These are phyloP conservation scores for Holothuria leucospilota DNA, from an alignment of 53 echinoderm and acorn worm genomes.

Conservation along the genomic window DNA sequence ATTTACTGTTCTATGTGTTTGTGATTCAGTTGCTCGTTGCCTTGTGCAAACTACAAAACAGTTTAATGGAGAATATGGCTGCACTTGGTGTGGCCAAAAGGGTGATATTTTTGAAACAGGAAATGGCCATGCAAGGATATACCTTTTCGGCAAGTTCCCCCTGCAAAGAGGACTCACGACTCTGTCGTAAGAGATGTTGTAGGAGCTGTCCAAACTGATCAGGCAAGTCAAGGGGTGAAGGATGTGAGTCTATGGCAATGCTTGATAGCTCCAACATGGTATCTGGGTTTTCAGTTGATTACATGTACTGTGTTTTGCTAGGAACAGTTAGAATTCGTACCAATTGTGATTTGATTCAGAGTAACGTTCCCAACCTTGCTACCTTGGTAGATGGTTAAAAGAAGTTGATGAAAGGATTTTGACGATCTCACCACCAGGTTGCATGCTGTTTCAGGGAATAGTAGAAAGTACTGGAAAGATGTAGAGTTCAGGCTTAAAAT, in stretches of 20 bases:
- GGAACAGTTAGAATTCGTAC: neutral
- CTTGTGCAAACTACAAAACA: constrained; percentile 48
- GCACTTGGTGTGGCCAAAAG: constrained; percentile 42
- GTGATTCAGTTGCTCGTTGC: constrained; percentile 45
- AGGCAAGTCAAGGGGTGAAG: constrained; percentile 28
- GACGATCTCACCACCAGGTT: constrained; percentile 1
- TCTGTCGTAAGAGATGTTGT: neutral
- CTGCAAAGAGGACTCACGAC: neutral
- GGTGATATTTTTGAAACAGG: constrained; percentile 31
- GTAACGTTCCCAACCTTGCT: constrained; percentile 22
- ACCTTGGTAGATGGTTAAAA: neutral
- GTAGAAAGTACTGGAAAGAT: constrained; percentile 51
- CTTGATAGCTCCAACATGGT: constrained; percentile 27
- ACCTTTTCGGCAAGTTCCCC: neutral
- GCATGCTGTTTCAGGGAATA: constrained; percentile 18
- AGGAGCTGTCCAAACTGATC: neutral
- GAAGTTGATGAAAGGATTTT: neutral
- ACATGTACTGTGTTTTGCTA: constrained; percentile 49
- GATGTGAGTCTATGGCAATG: neutral
- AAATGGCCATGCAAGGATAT: constrained; percentile 21
- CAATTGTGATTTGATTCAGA: constrained; percentile 34
- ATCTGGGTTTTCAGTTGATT: constrained; percentile 42
- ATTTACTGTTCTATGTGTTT: constrained; percentile 15
- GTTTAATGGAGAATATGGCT: constrained; percentile 59
- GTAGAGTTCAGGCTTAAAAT: constrained; percentile 41